These are phyloP conservation scores for Bradypodion ventrale DNA, from an alignment of 2,797 vertebrate genomes.

Conservation along the genomic window DNA sequence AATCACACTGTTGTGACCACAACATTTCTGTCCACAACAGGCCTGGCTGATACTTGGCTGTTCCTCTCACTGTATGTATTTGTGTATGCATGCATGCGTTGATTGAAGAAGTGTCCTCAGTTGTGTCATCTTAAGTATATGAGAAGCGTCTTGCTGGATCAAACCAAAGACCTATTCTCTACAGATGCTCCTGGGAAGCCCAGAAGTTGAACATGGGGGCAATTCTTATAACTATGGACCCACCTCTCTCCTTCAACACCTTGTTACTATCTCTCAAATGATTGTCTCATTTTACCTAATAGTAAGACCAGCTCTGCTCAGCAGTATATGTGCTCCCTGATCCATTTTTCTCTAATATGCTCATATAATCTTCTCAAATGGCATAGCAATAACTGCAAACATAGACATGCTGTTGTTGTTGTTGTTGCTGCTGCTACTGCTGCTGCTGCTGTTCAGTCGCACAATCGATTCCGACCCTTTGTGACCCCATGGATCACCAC, in stretches of 20 bases:
- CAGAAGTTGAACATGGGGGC: not conserved
- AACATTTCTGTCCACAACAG: not conserved
- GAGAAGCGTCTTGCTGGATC: not conserved
- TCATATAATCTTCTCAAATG: not conserved
- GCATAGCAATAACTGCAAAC: not conserved
- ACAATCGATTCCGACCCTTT: too few species aligned
- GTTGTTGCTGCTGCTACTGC: too few species aligned
- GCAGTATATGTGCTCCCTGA: not conserved
- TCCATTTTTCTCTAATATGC: not conserved
- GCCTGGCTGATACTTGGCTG: constrained; percentile 7
- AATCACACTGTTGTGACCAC: too few species aligned
- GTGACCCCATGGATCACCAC: too few species aligned
- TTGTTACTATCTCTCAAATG: not conserved
- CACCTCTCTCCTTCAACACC: not conserved
- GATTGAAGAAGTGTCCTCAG: not conserved
- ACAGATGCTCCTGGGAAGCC: not conserved
- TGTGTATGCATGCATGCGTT: not conserved
- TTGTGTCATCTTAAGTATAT: not conserved
- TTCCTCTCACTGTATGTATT: constrained; percentile 23
- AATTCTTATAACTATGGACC: not conserved
- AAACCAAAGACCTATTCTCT: not conserved
- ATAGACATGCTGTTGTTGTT: too few species aligned
- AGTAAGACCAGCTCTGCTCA: not conserved
- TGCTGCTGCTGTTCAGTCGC: too few species aligned
- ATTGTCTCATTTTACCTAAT: not conserved